phyloP scores from a whole-genome alignment of 1,140 invertebrate species.

The Geopemphigus sp. region DNA sequence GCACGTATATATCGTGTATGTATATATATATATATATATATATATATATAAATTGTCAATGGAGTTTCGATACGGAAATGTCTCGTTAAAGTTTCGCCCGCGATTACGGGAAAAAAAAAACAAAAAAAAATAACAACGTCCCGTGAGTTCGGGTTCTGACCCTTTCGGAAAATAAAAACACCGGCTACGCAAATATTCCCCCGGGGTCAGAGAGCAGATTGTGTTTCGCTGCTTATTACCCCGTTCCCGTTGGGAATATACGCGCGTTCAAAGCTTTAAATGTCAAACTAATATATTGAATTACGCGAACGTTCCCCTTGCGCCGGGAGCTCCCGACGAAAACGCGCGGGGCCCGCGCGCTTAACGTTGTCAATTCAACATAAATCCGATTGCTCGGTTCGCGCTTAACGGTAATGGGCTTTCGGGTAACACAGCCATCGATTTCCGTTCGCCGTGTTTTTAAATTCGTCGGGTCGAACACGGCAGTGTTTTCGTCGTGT shows the following conservation, averaged over 20 bases:
- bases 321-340: constrained; percentile 28
- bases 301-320: constrained; percentile 34
- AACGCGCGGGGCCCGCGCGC: background rate
- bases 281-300: constrained; percentile 50
- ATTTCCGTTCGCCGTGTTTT: background rate
- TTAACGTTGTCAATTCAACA: constrained; percentile 47
- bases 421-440: constrained; percentile 23
- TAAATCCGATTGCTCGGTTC: constrained; percentile 43
- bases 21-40: too few relatives aligned
- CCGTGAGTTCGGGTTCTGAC: constrained; percentile 15
- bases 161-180: constrained; percentile 45
- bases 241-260: constrained; percentile 45
- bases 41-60: too few relatives aligned
- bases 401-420: constrained; percentile 25
- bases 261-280: constrained; percentile 44
- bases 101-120: constrained; percentile 1
- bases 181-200: constrained; percentile 41
- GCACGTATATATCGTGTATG: too few relatives aligned
- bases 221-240: constrained; percentile 50
- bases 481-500: too few relatives aligned
- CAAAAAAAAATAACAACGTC: background rate
- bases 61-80: background rate
- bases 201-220: constrained; percentile 47
- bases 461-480: background rate
- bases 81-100: constrained; percentile 10